Conservation (phyloP, 2,113 vertebrate species). For the Bos taurus region ARS-UCD2.0 NC_037334.1:59148501-59149000, state of each 20-base stretch:
- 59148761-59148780: not conserved
- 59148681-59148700: fast-evolving
- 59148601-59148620: not conserved
- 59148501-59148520: not conserved
- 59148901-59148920: not conserved
- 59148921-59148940: not conserved
- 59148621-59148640: not conserved
- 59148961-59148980: not conserved
- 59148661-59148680: not conserved
- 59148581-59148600: not conserved
- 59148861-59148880: not conserved
- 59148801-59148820: fast-evolving
- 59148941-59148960: not conserved
- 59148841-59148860: not conserved
- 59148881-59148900: not conserved
- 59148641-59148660: not conserved
- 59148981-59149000: not conserved
- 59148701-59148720: not conserved
- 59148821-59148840: not conserved
- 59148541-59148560: not conserved
- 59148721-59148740: not conserved
- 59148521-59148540: not conserved
- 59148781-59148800: not conserved
- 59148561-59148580: not conserved
- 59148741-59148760: not conserved